Evolutionary conservation across 2,888 invertebrate genomes (phyloP).

Genomic region (Plutella xylostella): DNA sequence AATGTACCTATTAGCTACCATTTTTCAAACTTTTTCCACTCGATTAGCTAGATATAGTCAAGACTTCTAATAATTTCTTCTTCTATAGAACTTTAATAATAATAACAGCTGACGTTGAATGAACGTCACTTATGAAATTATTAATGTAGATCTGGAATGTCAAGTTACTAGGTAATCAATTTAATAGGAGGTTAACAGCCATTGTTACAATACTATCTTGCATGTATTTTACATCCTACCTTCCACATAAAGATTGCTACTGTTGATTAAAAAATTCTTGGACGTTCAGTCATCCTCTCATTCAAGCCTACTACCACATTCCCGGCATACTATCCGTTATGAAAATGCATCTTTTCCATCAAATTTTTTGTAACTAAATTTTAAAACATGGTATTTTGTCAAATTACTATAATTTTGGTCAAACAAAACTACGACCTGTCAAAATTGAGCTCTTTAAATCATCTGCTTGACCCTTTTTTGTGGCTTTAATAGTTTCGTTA

Average conservation of each 20-base stretch:
- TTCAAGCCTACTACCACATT: conserved; percentile 26
- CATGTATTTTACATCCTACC: too few species aligned
- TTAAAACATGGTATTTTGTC: conserved; percentile 63
- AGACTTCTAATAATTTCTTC: too few species aligned
- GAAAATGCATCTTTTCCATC: conserved; percentile 35
- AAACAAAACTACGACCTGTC: conserved; percentile 66
- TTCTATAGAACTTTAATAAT: too few species aligned
- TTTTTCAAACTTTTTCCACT: too few species aligned
- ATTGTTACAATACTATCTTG: too few species aligned
- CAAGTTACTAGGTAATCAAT: too few species aligned
- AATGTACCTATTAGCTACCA: too few species aligned
- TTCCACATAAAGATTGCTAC: conserved; percentile 20
- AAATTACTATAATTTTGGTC: conserved; percentile 67
- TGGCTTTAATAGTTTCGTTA: conserved; percentile 61
- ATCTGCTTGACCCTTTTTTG: conserved; percentile 59
- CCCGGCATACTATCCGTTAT: conserved; percentile 41
- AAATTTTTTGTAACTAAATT: conserved; percentile 37
- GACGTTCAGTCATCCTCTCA: conserved; percentile 17
- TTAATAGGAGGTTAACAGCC: too few species aligned
- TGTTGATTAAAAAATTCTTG: conserved; percentile 27
- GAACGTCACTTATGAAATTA: too few species aligned
- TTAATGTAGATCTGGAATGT: too few species aligned
- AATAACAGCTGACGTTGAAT: too few species aligned
- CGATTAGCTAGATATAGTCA: too few species aligned
- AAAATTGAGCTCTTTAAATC: conserved; percentile 65